Evolutionary conservation across 1,140 invertebrate genomes (phyloP), one percentile per base, ranked within the genome.

Genomic region (Neodiprion lecontei): DNA sequence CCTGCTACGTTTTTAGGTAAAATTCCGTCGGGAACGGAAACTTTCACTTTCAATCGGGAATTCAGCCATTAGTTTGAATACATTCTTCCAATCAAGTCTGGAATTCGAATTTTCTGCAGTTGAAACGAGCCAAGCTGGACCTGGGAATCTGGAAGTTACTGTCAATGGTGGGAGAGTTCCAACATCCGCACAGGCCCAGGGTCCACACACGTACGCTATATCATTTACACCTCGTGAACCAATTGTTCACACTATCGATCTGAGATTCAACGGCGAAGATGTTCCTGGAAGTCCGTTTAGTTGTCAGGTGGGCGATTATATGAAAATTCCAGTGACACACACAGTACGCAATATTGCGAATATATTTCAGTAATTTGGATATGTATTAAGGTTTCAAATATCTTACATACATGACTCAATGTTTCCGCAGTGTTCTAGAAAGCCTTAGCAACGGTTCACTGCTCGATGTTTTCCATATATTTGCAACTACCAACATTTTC

Each of bases 161-260:
- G 97, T 99, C 2, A 98, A 98, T 81, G 96, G 97, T 66, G 98
- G 98, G 0, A 93, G 96, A 76, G 96, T 98, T 47, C 96, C 97
- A 1, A 99, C 97, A 9, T 97, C 96, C 49, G 97, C 98, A 9
- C 95, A 97, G 86, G 95, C 96, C 14, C 95, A 99, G 84, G 97
- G 97, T 66, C 94, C 96, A 47, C 97, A 98, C 83, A 96, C 96
- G 0, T 99, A 99, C 86, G 98, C 98, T 65, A 99, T 99, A 77
- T 97, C 96, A 9, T 99, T 99, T 86, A 97, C 96, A 12, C 98
- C 98, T 1, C 91, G 95, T 68, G 96, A 98, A 85, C 92, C 95
- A 2, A 92, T 95, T 67, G 91, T 93, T 53, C 98, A 99, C 86
- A 95, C 95, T 0, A 97, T 99, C 7, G 96, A 98, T 84, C 89